Conservation (phyloP, 2,113 vertebrate species). For the Ptilonorhynchus violaceus region DNA sequence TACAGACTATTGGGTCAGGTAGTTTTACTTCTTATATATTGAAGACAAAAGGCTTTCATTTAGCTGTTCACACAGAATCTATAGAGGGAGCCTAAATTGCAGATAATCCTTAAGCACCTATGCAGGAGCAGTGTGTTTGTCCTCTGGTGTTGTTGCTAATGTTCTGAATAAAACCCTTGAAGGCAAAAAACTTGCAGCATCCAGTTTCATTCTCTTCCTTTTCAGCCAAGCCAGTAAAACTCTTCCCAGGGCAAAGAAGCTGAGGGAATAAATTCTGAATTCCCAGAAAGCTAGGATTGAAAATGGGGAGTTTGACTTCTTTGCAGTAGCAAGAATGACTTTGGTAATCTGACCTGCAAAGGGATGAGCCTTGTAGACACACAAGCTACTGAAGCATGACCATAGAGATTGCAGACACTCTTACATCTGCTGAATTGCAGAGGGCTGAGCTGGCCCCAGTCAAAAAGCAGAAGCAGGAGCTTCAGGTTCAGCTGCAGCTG, state of each 20-base stretch:
- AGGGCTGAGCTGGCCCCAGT: background rate
- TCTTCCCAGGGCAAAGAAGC: background rate
- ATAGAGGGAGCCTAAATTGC: background rate
- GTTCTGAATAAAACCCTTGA: background rate
- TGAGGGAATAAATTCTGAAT: background rate
- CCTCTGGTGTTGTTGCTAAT: background rate
- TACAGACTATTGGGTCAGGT: background rate
- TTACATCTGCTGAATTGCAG: background rate
- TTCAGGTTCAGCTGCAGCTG: background rate
- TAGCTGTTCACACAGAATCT: background rate
- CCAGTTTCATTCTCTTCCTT: background rate
- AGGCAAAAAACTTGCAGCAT: background rate
- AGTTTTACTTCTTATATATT: background rate
- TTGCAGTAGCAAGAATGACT: background rate
- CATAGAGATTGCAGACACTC: background rate
- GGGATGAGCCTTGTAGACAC: background rate
- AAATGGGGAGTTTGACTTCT: background rate
- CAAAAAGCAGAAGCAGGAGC: background rate
- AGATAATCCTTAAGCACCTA: background rate
- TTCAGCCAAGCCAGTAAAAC: background rate
- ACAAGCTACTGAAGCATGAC: background rate
- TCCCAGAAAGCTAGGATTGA: background rate
- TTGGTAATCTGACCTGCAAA: background rate
- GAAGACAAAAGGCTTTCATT: background rate
- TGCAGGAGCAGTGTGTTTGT: background rate